phyloP scores from a whole-genome alignment of 2,113 vertebrate species.

The Hemichromis elongatus region DNA sequence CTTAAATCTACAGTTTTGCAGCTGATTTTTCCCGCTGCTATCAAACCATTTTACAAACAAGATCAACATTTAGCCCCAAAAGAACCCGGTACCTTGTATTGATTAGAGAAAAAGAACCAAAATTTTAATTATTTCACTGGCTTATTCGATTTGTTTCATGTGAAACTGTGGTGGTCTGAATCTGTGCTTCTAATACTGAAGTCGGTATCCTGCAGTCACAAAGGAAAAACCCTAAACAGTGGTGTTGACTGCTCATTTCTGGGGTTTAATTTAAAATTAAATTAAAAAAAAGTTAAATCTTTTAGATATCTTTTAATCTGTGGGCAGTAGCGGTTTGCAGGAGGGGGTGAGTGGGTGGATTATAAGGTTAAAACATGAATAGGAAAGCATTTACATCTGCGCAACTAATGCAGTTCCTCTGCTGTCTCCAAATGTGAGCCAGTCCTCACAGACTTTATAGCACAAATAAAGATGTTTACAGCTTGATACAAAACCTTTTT shows the following conservation, averaged over 20 bases:
- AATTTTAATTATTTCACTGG: accelerated
- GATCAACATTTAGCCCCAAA: background rate
- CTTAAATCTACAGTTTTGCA: background rate
- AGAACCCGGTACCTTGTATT: background rate
- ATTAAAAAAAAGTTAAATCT: accelerated
- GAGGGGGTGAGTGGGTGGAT: background rate
- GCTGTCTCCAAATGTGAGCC: accelerated
- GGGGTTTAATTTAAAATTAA: background rate
- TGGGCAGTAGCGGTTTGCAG: background rate
- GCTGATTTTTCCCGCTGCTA: accelerated
- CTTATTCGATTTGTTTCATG: background rate
- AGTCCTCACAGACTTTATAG: background rate
- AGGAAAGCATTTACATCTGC: background rate
- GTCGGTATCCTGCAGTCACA: background rate
- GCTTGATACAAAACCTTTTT: background rate
- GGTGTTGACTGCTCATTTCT: background rate
- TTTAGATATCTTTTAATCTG: background rate
- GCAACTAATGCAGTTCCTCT: background rate
- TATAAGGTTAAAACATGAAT: background rate
- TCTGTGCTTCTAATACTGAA: background rate
- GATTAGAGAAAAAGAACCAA: background rate
- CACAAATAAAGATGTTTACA: background rate
- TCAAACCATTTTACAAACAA: background rate
- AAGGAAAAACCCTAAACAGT: background rate
- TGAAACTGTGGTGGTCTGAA: background rate